Evolutionary conservation across 2,113 vertebrate species (phyloP).

Genomic region (Nyctibius bracteatus): DNA sequence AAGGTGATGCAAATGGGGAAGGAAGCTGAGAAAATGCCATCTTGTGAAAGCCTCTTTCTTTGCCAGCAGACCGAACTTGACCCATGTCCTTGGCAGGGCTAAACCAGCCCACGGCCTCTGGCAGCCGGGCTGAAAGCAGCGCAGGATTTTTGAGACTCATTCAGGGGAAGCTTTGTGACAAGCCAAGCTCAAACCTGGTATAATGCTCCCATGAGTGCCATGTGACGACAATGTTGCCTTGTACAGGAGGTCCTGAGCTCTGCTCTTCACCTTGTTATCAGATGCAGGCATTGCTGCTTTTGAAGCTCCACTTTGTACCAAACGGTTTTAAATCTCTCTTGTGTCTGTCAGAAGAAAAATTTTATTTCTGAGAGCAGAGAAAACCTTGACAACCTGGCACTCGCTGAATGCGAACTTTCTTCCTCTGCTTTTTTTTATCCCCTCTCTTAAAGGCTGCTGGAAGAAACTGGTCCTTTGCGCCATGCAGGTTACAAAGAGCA

Average conservation of each 20-base stretch:
- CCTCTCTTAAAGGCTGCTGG: background rate
- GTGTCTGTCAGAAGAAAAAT: background rate
- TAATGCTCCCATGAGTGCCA: background rate
- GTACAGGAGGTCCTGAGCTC: background rate
- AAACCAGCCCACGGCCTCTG: background rate
- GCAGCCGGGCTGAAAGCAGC: background rate
- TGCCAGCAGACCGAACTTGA: background rate
- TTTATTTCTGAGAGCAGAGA: background rate
- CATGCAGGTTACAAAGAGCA: background rate
- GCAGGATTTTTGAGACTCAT: background rate
- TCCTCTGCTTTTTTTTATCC: background rate
- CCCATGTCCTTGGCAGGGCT: background rate
- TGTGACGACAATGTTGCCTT: rapidly evolving
- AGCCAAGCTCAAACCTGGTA: rapidly evolving
- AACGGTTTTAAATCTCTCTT: background rate
- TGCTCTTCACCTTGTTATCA: background rate
- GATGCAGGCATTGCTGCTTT: background rate
- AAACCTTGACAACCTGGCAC: slow-evolving; percentile 63
- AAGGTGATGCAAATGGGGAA: background rate
- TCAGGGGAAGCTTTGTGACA: background rate
- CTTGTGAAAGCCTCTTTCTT: background rate
- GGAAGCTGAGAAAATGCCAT: background rate
- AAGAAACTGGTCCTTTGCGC: background rate
- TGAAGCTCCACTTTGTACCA: background rate
- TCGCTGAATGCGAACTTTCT: background rate